phyloP scores from a whole-genome alignment of 2,113 vertebrate species.

The pig (Sus scrofa) region T2T-Sscrofa CM000820.6:8816501-8817000 shows the following conservation, averaged over 20 bases:
- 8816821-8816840: neutral
- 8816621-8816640: neutral
- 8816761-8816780: neutral
- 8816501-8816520: neutral
- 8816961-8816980: neutral
- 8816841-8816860: neutral
- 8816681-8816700: neutral
- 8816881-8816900: slow-evolving; percentile 1
- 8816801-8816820: neutral
- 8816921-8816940: neutral
- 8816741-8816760: neutral
- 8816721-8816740: neutral
- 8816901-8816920: neutral
- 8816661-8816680: neutral
- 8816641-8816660: neutral
- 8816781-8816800: neutral
- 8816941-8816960: neutral
- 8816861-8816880: neutral
- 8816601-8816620: neutral
- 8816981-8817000: slow-evolving; percentile 22
- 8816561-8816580: neutral
- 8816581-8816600: neutral
- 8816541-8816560: slow-evolving; percentile 11
- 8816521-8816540: neutral
- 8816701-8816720: neutral